These are phyloP conservation scores for Labrus mixtus DNA, from an alignment of 2,113 vertebrate species.

Conservation along the genomic window DNA sequence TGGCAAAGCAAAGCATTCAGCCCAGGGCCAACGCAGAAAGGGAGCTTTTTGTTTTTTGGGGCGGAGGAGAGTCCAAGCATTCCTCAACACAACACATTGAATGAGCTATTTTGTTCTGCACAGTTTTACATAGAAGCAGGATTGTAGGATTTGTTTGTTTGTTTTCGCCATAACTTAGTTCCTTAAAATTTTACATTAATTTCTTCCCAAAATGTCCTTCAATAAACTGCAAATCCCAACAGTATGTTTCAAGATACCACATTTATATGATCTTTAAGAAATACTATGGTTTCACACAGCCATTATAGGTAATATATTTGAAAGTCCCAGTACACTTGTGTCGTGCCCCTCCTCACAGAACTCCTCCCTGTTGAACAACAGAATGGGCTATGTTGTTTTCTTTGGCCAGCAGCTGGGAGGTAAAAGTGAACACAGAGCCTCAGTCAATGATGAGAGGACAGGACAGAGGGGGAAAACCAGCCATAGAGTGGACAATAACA, in stretches of 20 bases:
- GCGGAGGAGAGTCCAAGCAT: slow-evolving; percentile 88
- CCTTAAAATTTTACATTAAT: neutral
- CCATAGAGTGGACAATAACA: slow-evolving; percentile 83
- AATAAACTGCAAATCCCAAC: neutral
- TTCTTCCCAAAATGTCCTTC: neutral
- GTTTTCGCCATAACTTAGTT: slow-evolving; percentile 82
- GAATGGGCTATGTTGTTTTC: slow-evolving; percentile 92
- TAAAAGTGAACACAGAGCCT: slow-evolving; percentile 91
- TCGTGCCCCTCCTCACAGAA: slow-evolving; percentile 89
- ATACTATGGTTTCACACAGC: slow-evolving; percentile 78
- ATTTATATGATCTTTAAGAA: slow-evolving; percentile 18
- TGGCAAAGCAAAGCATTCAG: slow-evolving; percentile 99
- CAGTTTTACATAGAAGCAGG: slow-evolving; percentile 87
- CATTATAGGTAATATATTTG: slow-evolving; percentile 91
- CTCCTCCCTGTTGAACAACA: slow-evolving; percentile 93
- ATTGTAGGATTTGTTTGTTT: slow-evolving; percentile 76
- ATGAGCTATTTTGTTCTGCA: slow-evolving; percentile 92
- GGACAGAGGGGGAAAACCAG: slow-evolving; percentile 86
- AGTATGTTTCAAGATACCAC: neutral
- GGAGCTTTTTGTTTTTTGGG: slow-evolving; percentile 93
- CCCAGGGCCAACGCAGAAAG: slow-evolving; percentile 90
- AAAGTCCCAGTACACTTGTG: slow-evolving; percentile 92
- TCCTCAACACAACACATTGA: slow-evolving; percentile 95
- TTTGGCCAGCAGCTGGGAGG: slow-evolving; percentile 92
- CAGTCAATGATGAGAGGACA: slow-evolving; percentile 88